Base-by-base conservation (phyloP, 2,888 invertebrate genomes). In the Molanna angustata region DNA sequence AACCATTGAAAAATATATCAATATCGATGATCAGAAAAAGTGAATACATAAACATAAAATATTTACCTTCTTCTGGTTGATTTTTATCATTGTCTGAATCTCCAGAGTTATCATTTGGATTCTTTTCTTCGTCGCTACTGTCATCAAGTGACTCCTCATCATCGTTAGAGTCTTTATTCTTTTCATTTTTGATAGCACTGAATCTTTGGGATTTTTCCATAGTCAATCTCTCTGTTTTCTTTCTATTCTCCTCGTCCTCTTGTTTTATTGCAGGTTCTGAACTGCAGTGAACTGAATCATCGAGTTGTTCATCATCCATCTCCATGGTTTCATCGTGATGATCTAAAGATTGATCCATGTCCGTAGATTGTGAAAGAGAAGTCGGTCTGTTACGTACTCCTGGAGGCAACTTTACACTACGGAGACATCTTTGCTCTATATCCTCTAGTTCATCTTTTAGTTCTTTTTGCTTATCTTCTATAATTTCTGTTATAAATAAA, bases 391-490 rank as follows among this genome's bases (percentile, higher is more conserved):
- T 27, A 16, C 50, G 52, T 14, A 46, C n/a, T n/a, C 51, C 53
- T 2, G 53, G 58, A n/a, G 56, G 58, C 13, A 54, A 16, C 33
- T 56, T 58, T 6, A 56, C 48, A 21, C 52, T 63, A 4, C 75
- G 66, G 1, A 72, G 66, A 47, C 74, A 73, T 17, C 71, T 76
- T 60, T 78, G 72, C 56, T 86, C 85, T 68, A 87, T 83, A 56
- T 80, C 76, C 57, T 75, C 74, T 14, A 88, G 67, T 64, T 87
- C 85, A 4, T 81, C 80, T 63, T 83, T 79, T 1, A 87, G 74
- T 61, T 82, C 80, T 54, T 77, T 73, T 3, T 82, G 77, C 63
- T 83, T 85, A 62, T 79, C 80, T 43, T 77, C 76, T 65, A 88
- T 81, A 64, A 79, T 79, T 67, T 81, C 86, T 84, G 67, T n/a